phyloP scores from a whole-genome alignment of 2,888 invertebrate species.

The Drosophila flavopinicola region DNA sequence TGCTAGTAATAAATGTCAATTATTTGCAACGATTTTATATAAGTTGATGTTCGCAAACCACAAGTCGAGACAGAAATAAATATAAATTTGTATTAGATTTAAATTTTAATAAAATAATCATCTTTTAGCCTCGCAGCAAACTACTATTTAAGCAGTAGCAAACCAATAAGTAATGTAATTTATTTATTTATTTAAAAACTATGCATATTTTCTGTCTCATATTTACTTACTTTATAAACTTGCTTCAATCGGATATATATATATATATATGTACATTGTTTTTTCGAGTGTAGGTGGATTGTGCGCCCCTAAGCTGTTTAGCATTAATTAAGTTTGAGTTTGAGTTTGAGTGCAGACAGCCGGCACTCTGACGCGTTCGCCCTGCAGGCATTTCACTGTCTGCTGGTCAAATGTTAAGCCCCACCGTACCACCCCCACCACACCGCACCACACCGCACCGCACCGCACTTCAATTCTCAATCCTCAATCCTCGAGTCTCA shows the following conservation, averaged over 20 bases:
- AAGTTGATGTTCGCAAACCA: too few species aligned
- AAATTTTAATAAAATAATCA: too few species aligned
- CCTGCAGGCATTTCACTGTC: conserved; percentile 65
- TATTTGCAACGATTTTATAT: too few species aligned
- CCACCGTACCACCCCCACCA: conserved; percentile 18
- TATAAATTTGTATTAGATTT: too few species aligned
- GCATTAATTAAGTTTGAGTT: conserved; percentile 76
- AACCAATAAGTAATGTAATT: too few species aligned
- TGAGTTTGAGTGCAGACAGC: conserved; percentile 61
- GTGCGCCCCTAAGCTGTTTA: conserved; percentile 68
- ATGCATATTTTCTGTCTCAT: too few species aligned
- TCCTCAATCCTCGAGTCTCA: conserved; percentile 22
- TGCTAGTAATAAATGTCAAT: too few species aligned
- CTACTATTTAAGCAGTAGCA: too few species aligned
- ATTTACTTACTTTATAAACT: not conserved
- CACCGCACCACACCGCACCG: not conserved
- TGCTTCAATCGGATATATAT: conserved; percentile 1
- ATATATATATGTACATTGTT: conserved; percentile 2
- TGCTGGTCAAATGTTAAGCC: conserved; percentile 74
- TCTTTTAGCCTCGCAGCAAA: too few species aligned
- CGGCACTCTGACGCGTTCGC: conserved; percentile 26
- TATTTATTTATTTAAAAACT: not conserved
- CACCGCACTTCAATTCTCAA: too few species aligned
- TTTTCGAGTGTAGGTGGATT: conserved; percentile 4
- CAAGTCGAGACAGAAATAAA: too few species aligned